Conservation (phyloP, 2,888 invertebrate genomes). For the Harmothoe impar region DNA sequence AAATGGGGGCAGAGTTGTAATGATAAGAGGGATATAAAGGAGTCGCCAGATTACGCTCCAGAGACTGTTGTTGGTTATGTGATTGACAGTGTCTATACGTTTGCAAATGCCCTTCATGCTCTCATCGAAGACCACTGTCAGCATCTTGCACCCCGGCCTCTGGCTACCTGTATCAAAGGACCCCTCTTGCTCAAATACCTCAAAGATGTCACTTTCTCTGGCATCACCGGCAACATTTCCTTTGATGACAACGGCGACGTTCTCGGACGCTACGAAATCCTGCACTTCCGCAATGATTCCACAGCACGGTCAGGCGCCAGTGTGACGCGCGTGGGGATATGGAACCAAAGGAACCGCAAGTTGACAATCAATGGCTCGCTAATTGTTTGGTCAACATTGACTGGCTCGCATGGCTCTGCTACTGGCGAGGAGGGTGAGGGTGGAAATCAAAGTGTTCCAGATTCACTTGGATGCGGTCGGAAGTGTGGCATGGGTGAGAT, state of each 20-base stretch:
- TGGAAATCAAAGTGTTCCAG: conserved; percentile 50
- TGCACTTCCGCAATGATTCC: conserved; percentile 72
- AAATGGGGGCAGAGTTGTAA: background rate
- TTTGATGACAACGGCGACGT: conserved; percentile 78
- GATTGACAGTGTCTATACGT: conserved; percentile 75
- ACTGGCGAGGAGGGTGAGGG: background rate
- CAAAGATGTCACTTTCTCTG: conserved; percentile 72
- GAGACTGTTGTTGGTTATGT: conserved; percentile 67
- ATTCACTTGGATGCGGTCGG: conserved; percentile 69
- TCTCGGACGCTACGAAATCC: conserved; percentile 74
- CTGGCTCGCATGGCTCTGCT: background rate
- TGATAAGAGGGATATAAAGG: conserved; percentile 9
- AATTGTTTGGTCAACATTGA: conserved; percentile 67
- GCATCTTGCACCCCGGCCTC: background rate
- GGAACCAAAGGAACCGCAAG: conserved; percentile 73
- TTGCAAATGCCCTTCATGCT: conserved; percentile 73
- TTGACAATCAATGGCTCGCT: conserved; percentile 70
- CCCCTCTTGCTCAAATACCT: conserved; percentile 72
- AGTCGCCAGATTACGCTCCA: conserved; percentile 64
- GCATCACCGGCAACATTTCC: conserved; percentile 74
- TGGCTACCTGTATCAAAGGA: conserved; percentile 72
- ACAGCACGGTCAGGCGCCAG: conserved; percentile 63
- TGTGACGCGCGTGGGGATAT: conserved; percentile 71
- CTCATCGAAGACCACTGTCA: conserved; percentile 72
- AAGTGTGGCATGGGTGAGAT: conserved; percentile 72